Evolutionary conservation across 2,113 vertebrate species (phyloP).

Genomic region (Xenopus borealis): DNA sequence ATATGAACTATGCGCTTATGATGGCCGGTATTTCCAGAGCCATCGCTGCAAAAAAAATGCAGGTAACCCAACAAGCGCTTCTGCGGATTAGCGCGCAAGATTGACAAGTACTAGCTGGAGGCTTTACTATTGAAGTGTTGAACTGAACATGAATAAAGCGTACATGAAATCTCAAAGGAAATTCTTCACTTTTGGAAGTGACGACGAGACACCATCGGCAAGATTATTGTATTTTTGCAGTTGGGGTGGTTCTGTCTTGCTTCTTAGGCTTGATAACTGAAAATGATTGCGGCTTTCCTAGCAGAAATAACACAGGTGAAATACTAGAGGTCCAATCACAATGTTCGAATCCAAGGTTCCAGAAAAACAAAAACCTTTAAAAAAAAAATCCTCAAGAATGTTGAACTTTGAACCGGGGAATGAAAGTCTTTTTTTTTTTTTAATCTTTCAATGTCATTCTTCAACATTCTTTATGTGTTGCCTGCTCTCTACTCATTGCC

Average conservation of each 20-base stretch:
- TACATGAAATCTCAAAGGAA: constrained; percentile 65
- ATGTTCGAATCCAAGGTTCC: constrained; percentile 26
- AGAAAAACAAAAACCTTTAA: constrained; percentile 69
- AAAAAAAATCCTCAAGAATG: constrained; percentile 69
- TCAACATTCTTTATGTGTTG: constrained; percentile 46
- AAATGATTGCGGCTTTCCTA: constrained; percentile 15
- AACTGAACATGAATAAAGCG: constrained; percentile 75
- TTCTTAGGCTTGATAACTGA: neutral
- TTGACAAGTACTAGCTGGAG: constrained; percentile 39
- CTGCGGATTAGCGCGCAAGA: neutral
- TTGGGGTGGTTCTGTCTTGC: neutral
- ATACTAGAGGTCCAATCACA: constrained; percentile 12
- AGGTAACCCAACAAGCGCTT: constrained; percentile 57
- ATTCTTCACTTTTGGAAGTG: constrained; percentile 2
- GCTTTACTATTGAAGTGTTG: constrained; percentile 67
- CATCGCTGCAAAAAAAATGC: constrained; percentile 62
- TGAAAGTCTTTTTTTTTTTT: constrained; percentile 60
- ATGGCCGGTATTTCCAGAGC: constrained; percentile 57
- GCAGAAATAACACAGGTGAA: constrained; percentile 5
- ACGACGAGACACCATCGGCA: neutral
- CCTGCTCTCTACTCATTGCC: constrained; percentile 50
- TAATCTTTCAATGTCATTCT: constrained; percentile 46
- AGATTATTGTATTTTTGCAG: constrained; percentile 22
- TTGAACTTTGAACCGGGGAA: constrained; percentile 69
- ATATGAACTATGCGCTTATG: constrained; percentile 54